These are phyloP conservation scores for Patella vulgata DNA, from an alignment of 1,140 invertebrate species.

Conservation along the genomic window DNA sequence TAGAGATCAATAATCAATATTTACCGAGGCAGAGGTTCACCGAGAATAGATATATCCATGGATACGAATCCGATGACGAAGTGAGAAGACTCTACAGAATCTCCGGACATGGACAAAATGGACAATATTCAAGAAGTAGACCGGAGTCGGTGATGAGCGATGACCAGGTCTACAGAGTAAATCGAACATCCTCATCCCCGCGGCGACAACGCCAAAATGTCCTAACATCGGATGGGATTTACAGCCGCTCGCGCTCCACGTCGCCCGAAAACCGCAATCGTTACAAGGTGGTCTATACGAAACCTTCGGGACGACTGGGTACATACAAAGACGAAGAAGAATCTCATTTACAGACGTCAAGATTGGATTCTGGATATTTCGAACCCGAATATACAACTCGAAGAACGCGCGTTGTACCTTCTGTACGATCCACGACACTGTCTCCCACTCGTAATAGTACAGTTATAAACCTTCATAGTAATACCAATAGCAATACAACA, in stretches of 20 bases:
- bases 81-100: no score
- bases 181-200: not conserved
- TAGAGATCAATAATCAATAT: not conserved
- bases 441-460: slow-evolving; percentile 5
- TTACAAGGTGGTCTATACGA: not conserved
- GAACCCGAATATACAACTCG: not conserved
- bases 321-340: not conserved
- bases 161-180: slow-evolving; percentile 11
- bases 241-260: not conserved
- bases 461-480: slow-evolving; percentile 7
- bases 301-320: slow-evolving; percentile 6
- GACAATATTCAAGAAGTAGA: not conserved
- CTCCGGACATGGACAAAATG: no score
- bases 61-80: no score
- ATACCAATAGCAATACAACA: not conserved
- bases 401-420: not conserved
- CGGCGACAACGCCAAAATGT: not conserved
- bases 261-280: not conserved
- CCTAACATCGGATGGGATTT: slow-evolving; percentile 1
- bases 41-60: no score
- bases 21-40: no score
- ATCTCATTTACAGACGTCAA: not conserved
- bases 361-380: slow-evolving; percentile 9
- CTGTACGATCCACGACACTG: not conserved
- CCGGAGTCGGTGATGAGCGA: slow-evolving; percentile 1